Percentiles rank a stretch among this genome's conserved stretches.
Evolutionary conservation across 92 coral and sea anemone genomes (phyloP).

Genomic region (Phymanthus crucifer): DNA sequence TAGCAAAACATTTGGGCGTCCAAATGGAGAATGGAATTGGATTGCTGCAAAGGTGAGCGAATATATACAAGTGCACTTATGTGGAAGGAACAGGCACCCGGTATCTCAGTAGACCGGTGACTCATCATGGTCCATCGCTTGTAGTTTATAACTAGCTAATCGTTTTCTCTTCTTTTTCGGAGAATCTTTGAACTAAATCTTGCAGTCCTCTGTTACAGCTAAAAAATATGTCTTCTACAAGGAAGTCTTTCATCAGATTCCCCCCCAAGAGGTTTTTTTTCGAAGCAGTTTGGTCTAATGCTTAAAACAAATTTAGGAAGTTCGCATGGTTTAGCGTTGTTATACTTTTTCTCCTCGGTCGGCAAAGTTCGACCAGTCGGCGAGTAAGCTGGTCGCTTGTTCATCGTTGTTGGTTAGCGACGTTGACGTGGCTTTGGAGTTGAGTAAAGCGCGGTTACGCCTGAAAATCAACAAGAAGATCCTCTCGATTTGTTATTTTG

Average conservation of each 20-base stretch:
- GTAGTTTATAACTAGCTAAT: background rate
- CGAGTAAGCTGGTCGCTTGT: conserved; percentile 42
- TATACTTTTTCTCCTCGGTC: conserved; percentile 47
- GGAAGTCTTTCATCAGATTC: no score
- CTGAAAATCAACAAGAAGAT: background rate
- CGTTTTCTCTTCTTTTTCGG: background rate
- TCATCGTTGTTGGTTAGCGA: conserved; percentile 18
- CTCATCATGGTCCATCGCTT: no score
- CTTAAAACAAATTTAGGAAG: background rate
- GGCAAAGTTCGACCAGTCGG: conserved; percentile 39
- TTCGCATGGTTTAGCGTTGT: background rate
- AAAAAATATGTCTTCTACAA: background rate
- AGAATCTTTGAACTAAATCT: background rate
- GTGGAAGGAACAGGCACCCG: background rate
- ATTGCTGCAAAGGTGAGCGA: background rate
- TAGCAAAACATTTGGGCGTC: background rate
- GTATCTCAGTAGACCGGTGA: background rate
- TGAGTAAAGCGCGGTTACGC: conserved; percentile 25
- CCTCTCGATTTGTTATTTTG: no score
- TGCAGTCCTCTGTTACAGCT: background rate
- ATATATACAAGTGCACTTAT: background rate
- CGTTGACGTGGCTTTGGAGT: conserved; percentile 38
- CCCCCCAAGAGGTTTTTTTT: background rate
- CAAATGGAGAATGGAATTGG: background rate
- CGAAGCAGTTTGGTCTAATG: background rate